Base-by-base conservation (phyloP, 2,797 vertebrate species). In the Sebastes cheni region DNA sequence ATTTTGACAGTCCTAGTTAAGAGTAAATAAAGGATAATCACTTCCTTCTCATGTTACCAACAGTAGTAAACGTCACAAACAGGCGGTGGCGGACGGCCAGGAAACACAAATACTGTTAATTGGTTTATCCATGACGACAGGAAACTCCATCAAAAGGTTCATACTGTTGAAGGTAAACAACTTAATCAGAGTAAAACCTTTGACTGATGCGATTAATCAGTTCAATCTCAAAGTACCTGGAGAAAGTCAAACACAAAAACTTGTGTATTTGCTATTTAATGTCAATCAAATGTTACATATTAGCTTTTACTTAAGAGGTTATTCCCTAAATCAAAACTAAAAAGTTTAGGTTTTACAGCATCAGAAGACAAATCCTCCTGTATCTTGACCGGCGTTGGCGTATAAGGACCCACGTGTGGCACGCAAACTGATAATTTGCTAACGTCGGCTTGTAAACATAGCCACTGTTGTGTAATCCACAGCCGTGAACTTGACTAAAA, bases 381-480 rank as follows among this genome's bases (percentile, higher is more conserved):
- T 32, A 9, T 59, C n/a, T 54, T 18, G 55, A 29, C 18, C 54
- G 14, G 32, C 22, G 36, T 29, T 54, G 22, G 29, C 0, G 0
- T 14, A 5, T 8, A 46, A 67, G 25, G 50, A 81, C 2, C 14
- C 25, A 39, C 1, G 6, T 8, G 42, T 7, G 14, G 34, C 55
- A 32, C 25, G 9, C 4, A 2, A 73, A 9, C 54, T 50, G 50
- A 78, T 81, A 82, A 85, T 82, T 72, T 2, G 2, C 42, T 22
- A 83, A 67, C 75, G 75, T 22, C 2, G 1, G 52, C 18, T 50
- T 27, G 50, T 50, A 83, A 87, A 87, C 76, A 80, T 30, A 62
- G 50, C 46, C n/a, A 23, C 69, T 20, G 67, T 87, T 88, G 69
- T 66, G 56, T 86, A 86, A 90, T 80, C 67, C 8, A n/a, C 42